A percentile compares a stretch with the other conserved stretches of the same genome.
Evolutionary conservation across 2,888 invertebrate species (phyloP).

Genomic region (Drosophila recens): DNA sequence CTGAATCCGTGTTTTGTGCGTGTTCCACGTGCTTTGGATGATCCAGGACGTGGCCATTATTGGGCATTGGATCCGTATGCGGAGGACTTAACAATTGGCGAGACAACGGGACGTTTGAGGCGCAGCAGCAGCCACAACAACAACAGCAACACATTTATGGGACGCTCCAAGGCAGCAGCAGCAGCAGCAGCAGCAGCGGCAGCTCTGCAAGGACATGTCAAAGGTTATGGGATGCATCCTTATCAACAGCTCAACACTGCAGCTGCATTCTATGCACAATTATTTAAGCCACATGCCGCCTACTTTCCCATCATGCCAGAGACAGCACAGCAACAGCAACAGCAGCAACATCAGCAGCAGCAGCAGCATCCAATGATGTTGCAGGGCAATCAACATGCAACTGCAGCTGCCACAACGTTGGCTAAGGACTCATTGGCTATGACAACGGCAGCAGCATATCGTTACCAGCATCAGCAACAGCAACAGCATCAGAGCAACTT

Average conservation of each 20-base stretch:
- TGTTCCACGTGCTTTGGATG: conserved; percentile 97
- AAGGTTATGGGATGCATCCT: conserved; percentile 60
- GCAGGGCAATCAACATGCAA: conserved; percentile 35
- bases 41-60: conserved; percentile 99
- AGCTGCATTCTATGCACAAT: conserved; percentile 43
- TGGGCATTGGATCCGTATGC: conserved; percentile 98
- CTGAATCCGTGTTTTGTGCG: conserved; percentile 98
- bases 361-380: conserved; percentile 36
- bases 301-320: conserved; percentile 77
- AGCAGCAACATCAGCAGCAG: conserved; percentile 5
- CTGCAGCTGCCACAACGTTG: conserved; percentile 15
- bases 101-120: conserved; percentile 97
- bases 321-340: conserved; percentile 22
- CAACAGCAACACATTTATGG: conserved; percentile 35
- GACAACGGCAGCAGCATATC: conserved; percentile 36
- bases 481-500: conserved; percentile 39
- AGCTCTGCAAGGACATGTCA: conserved; percentile 24
- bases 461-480: conserved; percentile 47
- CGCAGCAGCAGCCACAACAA: conserved; percentile 83
- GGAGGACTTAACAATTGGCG: conserved; percentile 98
- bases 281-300: conserved; percentile 67
- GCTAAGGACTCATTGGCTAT: conserved; percentile 22
- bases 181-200: conserved; percentile 13
- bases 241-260: conserved; percentile 56
- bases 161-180: conserved; percentile 32